phyloP scores from a whole-genome alignment of 2,797 vertebrate species.

The Platalea minor region DNA sequence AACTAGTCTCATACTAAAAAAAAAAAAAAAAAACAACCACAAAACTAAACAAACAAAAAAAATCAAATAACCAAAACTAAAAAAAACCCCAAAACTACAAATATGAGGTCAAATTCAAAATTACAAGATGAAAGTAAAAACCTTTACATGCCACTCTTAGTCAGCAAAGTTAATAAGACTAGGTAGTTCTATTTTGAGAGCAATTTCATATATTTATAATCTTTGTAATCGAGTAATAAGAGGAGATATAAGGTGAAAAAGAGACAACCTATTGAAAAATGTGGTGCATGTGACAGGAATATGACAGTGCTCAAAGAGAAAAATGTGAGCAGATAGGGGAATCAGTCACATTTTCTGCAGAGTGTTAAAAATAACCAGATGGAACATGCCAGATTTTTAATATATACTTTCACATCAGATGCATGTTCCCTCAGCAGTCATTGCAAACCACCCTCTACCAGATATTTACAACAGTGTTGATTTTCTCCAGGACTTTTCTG shows the following conservation, averaged over 20 bases:
- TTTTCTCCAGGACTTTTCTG: not conserved
- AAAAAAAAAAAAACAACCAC: not conserved
- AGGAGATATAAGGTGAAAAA: not conserved
- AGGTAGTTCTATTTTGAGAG: not conserved
- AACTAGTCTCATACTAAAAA: not conserved
- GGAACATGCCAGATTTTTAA: constrained; percentile 1
- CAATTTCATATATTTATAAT: not conserved
- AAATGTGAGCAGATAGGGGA: not conserved
- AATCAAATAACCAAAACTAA: not conserved
- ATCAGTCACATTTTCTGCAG: constrained; percentile 16
- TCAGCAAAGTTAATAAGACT: not conserved
- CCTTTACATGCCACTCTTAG: not conserved
- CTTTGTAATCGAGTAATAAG: not conserved
- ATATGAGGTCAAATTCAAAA: not conserved
- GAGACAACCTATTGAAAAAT: not conserved
- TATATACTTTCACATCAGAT: not conserved
- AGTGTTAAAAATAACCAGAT: constrained; percentile 43
- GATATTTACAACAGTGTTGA: not conserved
- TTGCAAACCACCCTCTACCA: not conserved
- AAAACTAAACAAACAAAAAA: not conserved
- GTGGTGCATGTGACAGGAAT: not conserved
- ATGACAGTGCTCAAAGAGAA: not conserved
- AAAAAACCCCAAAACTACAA: not conserved
- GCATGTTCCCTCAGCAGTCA: not conserved
- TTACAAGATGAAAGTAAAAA: not conserved